Evolutionary conservation across 2,797 vertebrate genomes (phyloP).

Genomic region (Sternotherus odoratus): DNA sequence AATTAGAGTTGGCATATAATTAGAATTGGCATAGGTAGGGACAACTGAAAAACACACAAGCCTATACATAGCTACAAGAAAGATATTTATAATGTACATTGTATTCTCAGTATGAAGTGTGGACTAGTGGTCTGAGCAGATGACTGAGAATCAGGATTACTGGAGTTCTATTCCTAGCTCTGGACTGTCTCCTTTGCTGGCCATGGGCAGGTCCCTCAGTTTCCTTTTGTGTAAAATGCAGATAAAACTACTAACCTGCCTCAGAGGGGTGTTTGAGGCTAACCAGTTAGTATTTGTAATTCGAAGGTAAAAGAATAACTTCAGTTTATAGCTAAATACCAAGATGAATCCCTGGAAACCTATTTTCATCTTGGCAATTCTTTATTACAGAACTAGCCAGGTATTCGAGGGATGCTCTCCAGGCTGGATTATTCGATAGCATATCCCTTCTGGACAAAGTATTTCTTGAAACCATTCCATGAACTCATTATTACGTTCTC

Average conservation of each 20-base stretch:
- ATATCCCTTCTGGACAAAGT: background rate
- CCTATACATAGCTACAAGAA: constrained; percentile 51
- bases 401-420: constrained; percentile 19
- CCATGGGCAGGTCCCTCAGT: background rate
- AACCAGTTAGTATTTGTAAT: background rate
- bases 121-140: background rate
- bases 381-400: constrained; percentile 50
- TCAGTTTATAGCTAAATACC: background rate
- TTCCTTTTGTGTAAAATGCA: constrained; percentile 28
- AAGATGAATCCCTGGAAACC: constrained; percentile 67
- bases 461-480: constrained; percentile 31
- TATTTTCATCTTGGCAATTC: constrained; percentile 66
- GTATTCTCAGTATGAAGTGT: too few species aligned
- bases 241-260: rapidly evolving
- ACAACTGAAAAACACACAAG: constrained; percentile 15
- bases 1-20: too few species aligned
- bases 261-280: background rate
- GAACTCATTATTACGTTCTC: constrained; percentile 56
- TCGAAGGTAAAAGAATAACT: background rate
- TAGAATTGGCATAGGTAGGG: constrained; percentile 18
- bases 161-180: constrained; percentile 68
- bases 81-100: constrained; percentile 47
- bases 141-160: background rate
- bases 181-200: constrained; percentile 50
- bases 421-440: constrained; percentile 30